These are phyloP conservation scores for Zingel zingel DNA, from an alignment of 2,113 vertebrate genomes.

Conservation along the genomic window DNA sequence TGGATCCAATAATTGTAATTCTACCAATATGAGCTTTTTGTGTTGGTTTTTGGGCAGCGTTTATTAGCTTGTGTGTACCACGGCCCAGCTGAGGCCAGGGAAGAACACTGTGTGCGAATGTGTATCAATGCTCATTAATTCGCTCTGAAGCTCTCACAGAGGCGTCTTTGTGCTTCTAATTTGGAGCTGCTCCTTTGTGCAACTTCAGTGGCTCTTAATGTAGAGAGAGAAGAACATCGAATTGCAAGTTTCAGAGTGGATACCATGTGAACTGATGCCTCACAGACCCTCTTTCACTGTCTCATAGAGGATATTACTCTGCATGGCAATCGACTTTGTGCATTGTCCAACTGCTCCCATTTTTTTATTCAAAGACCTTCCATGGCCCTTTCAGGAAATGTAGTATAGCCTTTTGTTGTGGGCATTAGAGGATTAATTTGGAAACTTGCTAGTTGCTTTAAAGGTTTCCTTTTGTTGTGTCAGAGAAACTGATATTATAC, in stretches of 20 bases:
- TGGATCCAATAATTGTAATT: not conserved
- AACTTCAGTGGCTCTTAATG: slow-evolving; percentile 77
- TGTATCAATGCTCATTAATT: slow-evolving; percentile 83
- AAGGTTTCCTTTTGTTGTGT: slow-evolving; percentile 20
- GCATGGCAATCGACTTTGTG: slow-evolving; percentile 71
- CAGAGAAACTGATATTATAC: slow-evolving; percentile 10
- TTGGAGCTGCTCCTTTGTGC: slow-evolving; percentile 81
- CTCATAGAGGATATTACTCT: slow-evolving; percentile 67
- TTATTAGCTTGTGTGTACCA: slow-evolving; percentile 36
- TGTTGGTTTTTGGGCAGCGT: slow-evolving; percentile 3
- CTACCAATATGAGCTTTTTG: slow-evolving; percentile 7
- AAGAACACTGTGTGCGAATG: slow-evolving; percentile 76
- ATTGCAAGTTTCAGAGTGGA: slow-evolving; percentile 69
- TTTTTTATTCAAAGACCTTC: slow-evolving; percentile 60
- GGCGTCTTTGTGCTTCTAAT: slow-evolving; percentile 83
- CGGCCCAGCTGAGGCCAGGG: slow-evolving; percentile 56
- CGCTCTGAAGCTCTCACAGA: slow-evolving; percentile 78
- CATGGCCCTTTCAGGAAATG: slow-evolving; percentile 21
- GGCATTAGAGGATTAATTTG: slow-evolving; percentile 18
- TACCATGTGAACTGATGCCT: slow-evolving; percentile 71
- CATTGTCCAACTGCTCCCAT: slow-evolving; percentile 54
- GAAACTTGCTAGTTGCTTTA: slow-evolving; percentile 11
- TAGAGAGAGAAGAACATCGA: slow-evolving; percentile 74
- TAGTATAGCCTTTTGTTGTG: slow-evolving; percentile 12
- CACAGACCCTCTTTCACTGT: slow-evolving; percentile 63